A percentile compares a stretch with the other conserved stretches of the same genome.
phyloP scores from a whole-genome alignment of 2,888 invertebrate genomes.

The Itoplectis maculator region DNA sequence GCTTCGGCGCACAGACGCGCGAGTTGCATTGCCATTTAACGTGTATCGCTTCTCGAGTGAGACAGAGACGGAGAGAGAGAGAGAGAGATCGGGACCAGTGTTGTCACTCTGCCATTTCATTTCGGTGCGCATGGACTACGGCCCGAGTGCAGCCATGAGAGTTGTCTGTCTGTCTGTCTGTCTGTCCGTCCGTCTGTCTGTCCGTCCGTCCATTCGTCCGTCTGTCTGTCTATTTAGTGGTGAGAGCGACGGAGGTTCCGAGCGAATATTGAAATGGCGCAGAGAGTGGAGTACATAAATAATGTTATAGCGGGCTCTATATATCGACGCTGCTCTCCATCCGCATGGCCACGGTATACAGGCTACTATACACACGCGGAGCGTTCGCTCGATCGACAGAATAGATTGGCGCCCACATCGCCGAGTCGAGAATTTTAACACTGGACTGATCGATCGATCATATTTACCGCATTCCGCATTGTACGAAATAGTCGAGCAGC shows the following conservation, averaged over 20 bases:
- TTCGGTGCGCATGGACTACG: constrained; percentile 69
- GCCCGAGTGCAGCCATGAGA: constrained; percentile 56
- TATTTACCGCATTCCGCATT: neutral
- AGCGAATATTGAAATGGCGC: constrained; percentile 66
- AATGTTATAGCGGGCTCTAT: constrained; percentile 67
- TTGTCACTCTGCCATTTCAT: constrained; percentile 77
- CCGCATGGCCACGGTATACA: constrained; percentile 30
- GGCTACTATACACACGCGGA: constrained; percentile 12
- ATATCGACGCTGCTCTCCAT: constrained; percentile 33
- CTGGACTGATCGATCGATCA: neutral
- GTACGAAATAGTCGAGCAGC: neutral
- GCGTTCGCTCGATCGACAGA: constrained; percentile 4
- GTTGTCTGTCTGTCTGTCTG: constrained; percentile 60
- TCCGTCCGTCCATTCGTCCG: constrained; percentile 47
- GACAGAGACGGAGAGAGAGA: too few relatives aligned
- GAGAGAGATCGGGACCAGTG: too few relatives aligned
- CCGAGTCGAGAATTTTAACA: constrained; percentile 13
- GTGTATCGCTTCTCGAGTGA: constrained; percentile 60
- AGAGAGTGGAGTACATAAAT: constrained; percentile 64
- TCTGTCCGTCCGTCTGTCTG: constrained; percentile 20
- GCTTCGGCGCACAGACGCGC: constrained; percentile 60
- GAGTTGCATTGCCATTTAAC: constrained; percentile 62
- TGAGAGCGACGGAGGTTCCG: constrained; percentile 62
- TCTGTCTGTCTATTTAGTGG: constrained; percentile 53
- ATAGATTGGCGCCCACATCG: neutral